A percentile compares a stretch with the other conserved stretches of the same genome.
Conservation (phyloP, 1,140 invertebrate genomes). For the Drosophila subpulchrella region DNA sequence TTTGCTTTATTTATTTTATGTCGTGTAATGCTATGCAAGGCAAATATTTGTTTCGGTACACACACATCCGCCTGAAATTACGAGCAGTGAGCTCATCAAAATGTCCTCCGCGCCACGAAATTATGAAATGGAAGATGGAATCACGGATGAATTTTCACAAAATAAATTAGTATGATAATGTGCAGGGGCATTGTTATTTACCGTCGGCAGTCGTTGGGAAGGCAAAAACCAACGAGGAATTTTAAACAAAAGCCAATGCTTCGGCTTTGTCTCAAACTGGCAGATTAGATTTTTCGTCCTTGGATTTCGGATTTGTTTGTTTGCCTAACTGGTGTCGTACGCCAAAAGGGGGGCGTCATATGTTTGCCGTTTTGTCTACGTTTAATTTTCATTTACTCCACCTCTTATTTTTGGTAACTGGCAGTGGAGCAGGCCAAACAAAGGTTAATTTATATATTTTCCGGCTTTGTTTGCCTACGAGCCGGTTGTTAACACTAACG, state of each 20-base stretch:
- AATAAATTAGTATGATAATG: constrained; percentile 74
- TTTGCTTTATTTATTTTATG: constrained; percentile 51
- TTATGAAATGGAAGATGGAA: constrained; percentile 66
- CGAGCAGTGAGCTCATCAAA: constrained; percentile 77
- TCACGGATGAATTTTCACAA: constrained; percentile 68
- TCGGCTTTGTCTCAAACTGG: constrained; percentile 26
- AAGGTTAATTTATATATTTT: constrained; percentile 78
- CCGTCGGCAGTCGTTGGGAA: constrained; percentile 12
- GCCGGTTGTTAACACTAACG: constrained; percentile 55
- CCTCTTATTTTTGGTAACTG: neutral
- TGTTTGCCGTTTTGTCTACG: constrained; percentile 56
- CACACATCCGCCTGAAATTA: constrained; percentile 46
- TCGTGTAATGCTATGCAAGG: constrained; percentile 61
- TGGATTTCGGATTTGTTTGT: constrained; percentile 19
- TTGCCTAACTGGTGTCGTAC: constrained; percentile 4
- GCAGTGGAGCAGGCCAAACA: constrained; percentile 35
- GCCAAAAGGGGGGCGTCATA: constrained; percentile 21
- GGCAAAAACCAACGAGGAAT: constrained; percentile 7
- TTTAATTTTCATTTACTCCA: constrained; percentile 65
- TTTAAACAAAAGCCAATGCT: constrained; percentile 37
- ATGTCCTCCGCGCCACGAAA: constrained; percentile 36
- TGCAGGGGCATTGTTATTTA: constrained; percentile 28
- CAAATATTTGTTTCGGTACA: constrained; percentile 66
- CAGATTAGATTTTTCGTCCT: constrained; percentile 51
- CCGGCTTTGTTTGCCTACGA: constrained; percentile 61